Evolutionary conservation across 2,797 vertebrate species (phyloP), one percentile per base, ranked within the genome.

Genomic region (Decapterus maruadsi): DNA sequence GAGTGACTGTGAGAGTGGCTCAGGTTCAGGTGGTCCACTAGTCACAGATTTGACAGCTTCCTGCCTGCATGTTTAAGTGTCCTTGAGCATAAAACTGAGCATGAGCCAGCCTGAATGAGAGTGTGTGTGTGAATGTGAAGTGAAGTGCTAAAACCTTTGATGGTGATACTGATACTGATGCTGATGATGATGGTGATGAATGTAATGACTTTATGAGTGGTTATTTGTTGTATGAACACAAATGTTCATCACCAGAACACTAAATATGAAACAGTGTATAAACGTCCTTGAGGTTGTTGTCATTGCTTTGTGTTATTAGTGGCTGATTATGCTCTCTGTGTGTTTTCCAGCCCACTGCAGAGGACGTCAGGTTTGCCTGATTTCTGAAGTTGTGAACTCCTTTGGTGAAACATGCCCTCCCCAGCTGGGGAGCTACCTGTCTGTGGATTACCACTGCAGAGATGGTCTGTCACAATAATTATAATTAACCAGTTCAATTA

Each of bases 331-430:
- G 4, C 40, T 62, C 13, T 13, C 46, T 1, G 3, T 63, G 55
- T 71, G 20, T 61, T 65, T 67, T 12, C 22, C 64, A 93, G 92
- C 59, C 48, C 93, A 94, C 54, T 98, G 97, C 54, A 95, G 95
- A 0, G 94, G 96, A 29, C 95, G 95, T 12, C 96, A 97, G 83
- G 92, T 92, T 12, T 99, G 97, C 83, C 96, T 95, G 69, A 90
- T 95, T 19, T 45, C 92, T 38, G 95, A 94, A 1, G 93, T 96
- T 26, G 26, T 89, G 20, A 77, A 86, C 19, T 94, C 94, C 51
- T 95, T 96, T 80, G 95, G 92, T 84, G 95, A 97, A 7, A 93
- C 93, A 16, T 98, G 97, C 76, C 96, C 96, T 58, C 96, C 96
- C 57, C 26, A 86, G 10, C 78, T 69, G 14, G 95, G 96, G 65